Evolutionary conservation across 2,888 invertebrate genomes (phyloP), one percentile per base, ranked within the genome.

Genomic region (Disparrhopalites patrizii): DNA sequence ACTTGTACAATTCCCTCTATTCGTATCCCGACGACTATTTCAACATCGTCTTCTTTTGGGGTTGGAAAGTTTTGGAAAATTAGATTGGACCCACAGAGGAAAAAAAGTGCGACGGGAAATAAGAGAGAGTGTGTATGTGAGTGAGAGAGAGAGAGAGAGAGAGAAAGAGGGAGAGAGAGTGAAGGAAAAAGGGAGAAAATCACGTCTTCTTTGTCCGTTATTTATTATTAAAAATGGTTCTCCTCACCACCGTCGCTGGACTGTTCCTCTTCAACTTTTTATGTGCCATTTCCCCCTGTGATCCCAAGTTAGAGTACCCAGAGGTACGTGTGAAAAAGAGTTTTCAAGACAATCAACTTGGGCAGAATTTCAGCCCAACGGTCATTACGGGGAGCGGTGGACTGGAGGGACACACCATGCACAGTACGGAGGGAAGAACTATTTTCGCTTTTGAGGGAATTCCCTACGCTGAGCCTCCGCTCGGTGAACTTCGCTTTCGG

Each of bases 1-100:
- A 90, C 78, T 88, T 89, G 8, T 79, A 89, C 5, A 83, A 85
- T 79, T 87, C 88, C 8, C 40, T 40, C 40, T 40, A 15, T 5
- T 5, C n/a, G n/a, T n/a, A n/a, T n/a, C n/a, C n/a, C n/a, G n/a
- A n/a, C n/a, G n/a, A n/a, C n/a, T n/a, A n/a, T n/a, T n/a, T n/a
- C n/a, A n/a, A n/a, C n/a, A n/a, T n/a, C n/a, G n/a, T n/a, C n/a
- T n/a, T n/a, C n/a, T n/a, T n/a, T n/a, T n/a, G n/a, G n/a, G n/a
- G n/a, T n/a, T n/a, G n/a, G n/a, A n/a, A n/a, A n/a, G n/a, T n/a
- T n/a, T n/a, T n/a, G n/a, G n/a, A n/a, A 36, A 36, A 36, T 36
- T 13, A 36, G 36, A 36, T n/a, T n/a, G n/a, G n/a, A n/a, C n/a
- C n/a, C n/a, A n/a, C n/a, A n/a, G n/a, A n/a, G n/a, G n/a, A n/a